These are phyloP conservation scores for Heptranchias perlo DNA, from an alignment of 2,113 vertebrate genomes.

Conservation along the genomic window DNA sequence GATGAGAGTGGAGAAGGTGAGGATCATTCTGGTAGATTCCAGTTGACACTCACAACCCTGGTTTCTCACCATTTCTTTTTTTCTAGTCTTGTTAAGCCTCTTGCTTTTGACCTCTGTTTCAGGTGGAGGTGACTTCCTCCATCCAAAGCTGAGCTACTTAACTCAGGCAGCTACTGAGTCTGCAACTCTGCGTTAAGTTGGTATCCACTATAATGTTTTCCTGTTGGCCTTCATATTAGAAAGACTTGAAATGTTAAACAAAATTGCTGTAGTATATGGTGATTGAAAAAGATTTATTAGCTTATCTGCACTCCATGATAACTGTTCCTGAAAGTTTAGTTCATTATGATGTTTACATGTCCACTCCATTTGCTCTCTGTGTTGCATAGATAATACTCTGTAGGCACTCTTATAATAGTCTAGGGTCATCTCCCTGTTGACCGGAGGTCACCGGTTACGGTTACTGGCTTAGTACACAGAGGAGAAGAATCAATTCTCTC, in stretches of 20 bases:
- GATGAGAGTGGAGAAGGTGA: background rate
- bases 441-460: too few relatives aligned
- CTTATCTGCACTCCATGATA: background rate
- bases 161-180: background rate
- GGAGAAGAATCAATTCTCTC: too few relatives aligned
- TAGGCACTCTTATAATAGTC: background rate
- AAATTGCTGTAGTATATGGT: background rate
- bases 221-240: background rate
- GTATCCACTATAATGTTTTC: background rate
- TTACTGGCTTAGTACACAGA: too few relatives aligned
- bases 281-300: background rate
- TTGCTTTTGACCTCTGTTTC: background rate
- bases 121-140: background rate
- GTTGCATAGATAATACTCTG: background rate
- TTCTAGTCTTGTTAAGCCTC: background rate
- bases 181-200: background rate
- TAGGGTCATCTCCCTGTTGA: background rate
- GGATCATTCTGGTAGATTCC: background rate
- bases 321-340: background rate
- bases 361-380: background rate
- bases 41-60: background rate
- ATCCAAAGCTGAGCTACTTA: background rate
- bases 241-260: background rate
- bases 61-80: background rate
- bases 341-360: background rate